Conservation (phyloP, 2,113 vertebrate species). For the Mus spicilegus region DNA sequence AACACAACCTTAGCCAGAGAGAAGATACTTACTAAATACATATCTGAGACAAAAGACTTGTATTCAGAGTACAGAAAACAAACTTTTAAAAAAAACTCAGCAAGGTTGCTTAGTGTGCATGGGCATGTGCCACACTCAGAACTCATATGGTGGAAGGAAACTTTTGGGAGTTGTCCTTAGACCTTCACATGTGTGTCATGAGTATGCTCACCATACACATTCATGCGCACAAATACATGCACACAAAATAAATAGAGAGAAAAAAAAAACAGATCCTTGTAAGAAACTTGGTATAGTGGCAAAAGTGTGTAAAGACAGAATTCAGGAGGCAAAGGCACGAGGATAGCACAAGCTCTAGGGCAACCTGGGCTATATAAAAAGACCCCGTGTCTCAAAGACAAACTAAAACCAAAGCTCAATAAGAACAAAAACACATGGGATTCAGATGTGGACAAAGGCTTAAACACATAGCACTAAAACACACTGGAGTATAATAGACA, state of each 20-base stretch:
- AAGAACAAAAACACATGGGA: neutral
- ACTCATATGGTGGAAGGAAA: neutral
- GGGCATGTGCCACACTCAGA: neutral
- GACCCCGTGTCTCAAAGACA: neutral
- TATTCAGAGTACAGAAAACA: neutral
- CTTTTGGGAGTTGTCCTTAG: neutral
- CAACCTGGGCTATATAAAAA: neutral
- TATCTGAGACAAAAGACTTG: neutral
- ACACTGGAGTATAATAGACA: neutral
- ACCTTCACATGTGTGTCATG: neutral
- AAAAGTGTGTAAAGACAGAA: neutral
- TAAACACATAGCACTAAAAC: neutral
- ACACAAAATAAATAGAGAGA: neutral
- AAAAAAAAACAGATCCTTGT: neutral
- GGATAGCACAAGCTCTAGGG: neutral
- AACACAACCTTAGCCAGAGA: neutral
- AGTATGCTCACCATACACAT: neutral
- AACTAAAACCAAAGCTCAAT: neutral
- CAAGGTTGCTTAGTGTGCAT: neutral
- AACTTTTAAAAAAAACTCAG: neutral
- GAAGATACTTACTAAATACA: neutral
- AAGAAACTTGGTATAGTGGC: neutral
- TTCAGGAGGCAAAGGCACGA: neutral
- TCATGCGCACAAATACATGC: neutral
- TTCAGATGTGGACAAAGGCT: neutral